Evolutionary conservation across 2,113 vertebrate species (phyloP), one percentile per base, ranked within the genome.

Genomic region (Sander lucioperca): DNA sequence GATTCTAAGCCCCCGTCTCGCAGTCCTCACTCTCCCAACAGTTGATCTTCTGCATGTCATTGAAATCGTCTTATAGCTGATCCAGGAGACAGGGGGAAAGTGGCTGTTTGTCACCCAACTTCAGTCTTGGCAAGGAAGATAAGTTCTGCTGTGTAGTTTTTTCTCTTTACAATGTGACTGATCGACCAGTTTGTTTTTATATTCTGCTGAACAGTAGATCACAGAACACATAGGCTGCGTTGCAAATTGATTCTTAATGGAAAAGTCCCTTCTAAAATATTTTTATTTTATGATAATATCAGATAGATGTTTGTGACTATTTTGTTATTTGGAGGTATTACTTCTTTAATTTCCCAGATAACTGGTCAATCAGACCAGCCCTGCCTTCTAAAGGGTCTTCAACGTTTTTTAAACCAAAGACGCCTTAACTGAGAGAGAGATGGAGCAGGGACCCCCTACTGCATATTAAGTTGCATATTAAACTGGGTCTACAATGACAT

Each of bases 11-110:
- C 91, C 80, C 89, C 89, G 89, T 94, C 94, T 95, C 69, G 77
- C 90, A 90, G 93, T 93, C 93, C 88, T 94, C 87, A 85, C 88
- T 92, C 92, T 94, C 93, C 89, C 91, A 93, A 94, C 89, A 90
- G 92, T 94, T 95, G 93, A 95, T 96, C 94, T 94, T 94, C 93
- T 93, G 93, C 88, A 91, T 93, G 94, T 95, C 91, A 91, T 91
- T 93, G 92, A 95, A 95, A 94, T 95, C 92, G 89, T 94, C 95
- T 96, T 95, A 94, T 81, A 83, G 89, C 90, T 94, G 94, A 93
- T 95, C 90, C 93, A 93, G 89, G 85, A 93, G 94, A 94, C 88
- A 90, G 91, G 91, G 89, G 89, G 88, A 86, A 91, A 88, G 89
- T 74, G 87, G 77, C 90, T 93, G 90, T 93, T 93, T 93, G 88